These are phyloP conservation scores for Apogon hyalosoma DNA, from an alignment of 2,797 vertebrate genomes.

Conservation along the genomic window DNA sequence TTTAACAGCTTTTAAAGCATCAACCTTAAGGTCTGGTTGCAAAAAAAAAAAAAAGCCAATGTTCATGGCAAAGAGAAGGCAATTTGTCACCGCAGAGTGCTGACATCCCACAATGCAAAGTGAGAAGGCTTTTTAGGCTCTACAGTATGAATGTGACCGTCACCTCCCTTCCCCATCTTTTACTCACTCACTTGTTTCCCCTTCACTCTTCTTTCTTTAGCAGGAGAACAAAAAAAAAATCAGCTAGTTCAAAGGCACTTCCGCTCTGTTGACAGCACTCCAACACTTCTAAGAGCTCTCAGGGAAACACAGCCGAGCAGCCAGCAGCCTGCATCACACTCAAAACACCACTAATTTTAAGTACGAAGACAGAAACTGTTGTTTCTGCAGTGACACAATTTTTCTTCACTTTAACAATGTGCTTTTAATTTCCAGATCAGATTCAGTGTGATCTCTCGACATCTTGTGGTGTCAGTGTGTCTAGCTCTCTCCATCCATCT, in stretches of 20 bases:
- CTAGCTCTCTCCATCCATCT: slow-evolving; percentile 35
- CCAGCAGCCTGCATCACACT: slow-evolving; percentile 24
- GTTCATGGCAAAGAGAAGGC: neutral
- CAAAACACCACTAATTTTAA: slow-evolving; percentile 14
- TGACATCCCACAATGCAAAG: slow-evolving; percentile 2
- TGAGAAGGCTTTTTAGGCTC: slow-evolving; percentile 8
- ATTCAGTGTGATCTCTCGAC: neutral
- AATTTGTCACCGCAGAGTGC: neutral
- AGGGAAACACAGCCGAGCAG: slow-evolving; percentile 40
- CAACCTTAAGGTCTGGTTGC: too few species aligned
- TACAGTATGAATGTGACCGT: slow-evolving; percentile 7
- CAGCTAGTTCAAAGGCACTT: slow-evolving; percentile 36
- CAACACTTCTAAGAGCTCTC: slow-evolving; percentile 42
- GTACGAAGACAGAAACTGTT: slow-evolving; percentile 13
- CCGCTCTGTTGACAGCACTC: slow-evolving; percentile 38
- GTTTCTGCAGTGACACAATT: slow-evolving; percentile 1
- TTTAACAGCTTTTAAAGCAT: too few species aligned
- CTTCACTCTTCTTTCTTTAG: slow-evolving; percentile 10
- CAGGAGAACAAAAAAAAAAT: slow-evolving; percentile 15
- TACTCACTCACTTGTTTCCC: slow-evolving; percentile 29
- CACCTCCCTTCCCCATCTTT: neutral
- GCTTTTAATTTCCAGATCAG: slow-evolving; percentile 1
- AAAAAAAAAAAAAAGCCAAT: too few species aligned
- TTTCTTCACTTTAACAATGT: neutral
- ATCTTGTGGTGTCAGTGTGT: slow-evolving; percentile 1